Evolutionary conservation across 1,140 invertebrate genomes (phyloP).

Genomic region (Microplitis mediator): DNA sequence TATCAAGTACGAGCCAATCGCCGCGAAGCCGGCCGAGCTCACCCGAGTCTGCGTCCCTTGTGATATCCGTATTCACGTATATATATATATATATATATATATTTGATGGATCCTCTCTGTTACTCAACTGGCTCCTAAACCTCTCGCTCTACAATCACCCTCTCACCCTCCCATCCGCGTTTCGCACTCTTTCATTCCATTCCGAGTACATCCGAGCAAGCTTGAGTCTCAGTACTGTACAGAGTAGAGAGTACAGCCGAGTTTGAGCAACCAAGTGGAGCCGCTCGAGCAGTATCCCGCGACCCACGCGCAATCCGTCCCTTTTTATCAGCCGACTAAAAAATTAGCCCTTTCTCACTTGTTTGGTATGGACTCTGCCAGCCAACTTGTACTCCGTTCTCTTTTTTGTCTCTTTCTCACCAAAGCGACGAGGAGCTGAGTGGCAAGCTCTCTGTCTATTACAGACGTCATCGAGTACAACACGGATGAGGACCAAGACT

Average conservation of each 20-base stretch:
- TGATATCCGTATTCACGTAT: background rate
- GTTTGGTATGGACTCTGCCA: slow-evolving; percentile 23
- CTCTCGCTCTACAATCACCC: background rate
- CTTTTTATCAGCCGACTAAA: background rate
- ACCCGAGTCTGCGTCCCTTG: slow-evolving; percentile 34
- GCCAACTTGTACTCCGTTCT: slow-evolving; percentile 16
- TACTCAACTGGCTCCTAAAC: too few relatives aligned
- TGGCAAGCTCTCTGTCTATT: background rate
- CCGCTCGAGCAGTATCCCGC: background rate
- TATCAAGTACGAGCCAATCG: slow-evolving; percentile 36
- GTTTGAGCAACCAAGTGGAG: too few relatives aligned
- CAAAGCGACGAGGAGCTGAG: too few relatives aligned
- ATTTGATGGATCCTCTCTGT: background rate
- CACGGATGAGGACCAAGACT: too few relatives aligned
- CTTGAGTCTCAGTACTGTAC: too few relatives aligned
- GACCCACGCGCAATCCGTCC: slow-evolving; percentile 10
- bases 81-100: too few relatives aligned
- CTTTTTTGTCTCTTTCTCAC: background rate
- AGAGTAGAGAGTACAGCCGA: too few relatives aligned
- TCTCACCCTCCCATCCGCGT: too few relatives aligned
- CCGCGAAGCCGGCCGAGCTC: slow-evolving; percentile 34
- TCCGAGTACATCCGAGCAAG: too few relatives aligned
- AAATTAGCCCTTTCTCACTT: background rate
- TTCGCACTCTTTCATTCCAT: too few relatives aligned
- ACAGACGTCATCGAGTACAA: slow-evolving; percentile 12